These are phyloP conservation scores for Equus przewalskii DNA, from an alignment of 2,113 vertebrate genomes.

Conservation along the genomic window DNA sequence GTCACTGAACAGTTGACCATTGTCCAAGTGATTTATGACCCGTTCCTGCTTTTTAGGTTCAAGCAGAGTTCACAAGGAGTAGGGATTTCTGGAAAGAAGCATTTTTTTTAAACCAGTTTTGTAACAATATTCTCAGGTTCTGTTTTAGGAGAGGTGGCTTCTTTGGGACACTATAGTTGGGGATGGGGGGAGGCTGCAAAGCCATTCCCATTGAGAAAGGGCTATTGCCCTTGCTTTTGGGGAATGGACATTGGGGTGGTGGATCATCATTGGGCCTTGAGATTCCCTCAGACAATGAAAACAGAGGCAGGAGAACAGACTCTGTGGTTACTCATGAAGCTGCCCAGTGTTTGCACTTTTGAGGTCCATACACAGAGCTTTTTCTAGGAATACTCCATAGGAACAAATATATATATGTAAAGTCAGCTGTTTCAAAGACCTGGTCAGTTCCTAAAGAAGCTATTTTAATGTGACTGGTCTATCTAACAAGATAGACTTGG, in stretches of 20 bases:
- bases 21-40: conserved; percentile 95
- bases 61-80: conserved; percentile 94
- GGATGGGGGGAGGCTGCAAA: conserved; percentile 70
- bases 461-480: conserved; percentile 35
- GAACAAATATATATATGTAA: conserved; percentile 18
- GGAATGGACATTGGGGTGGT: conserved; percentile 55
- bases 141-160: conserved; percentile 70
- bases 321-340: neutral
- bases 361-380: neutral
- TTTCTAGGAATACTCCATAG: conserved; percentile 55
- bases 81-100: conserved; percentile 91
- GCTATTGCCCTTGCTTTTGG: conserved; percentile 50
- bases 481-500: conserved; percentile 59
- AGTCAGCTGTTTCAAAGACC: conserved; percentile 51
- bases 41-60: conserved; percentile 91
- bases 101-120: conserved; percentile 81
- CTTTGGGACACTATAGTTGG: conserved; percentile 81
- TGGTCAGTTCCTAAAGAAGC: conserved; percentile 39
- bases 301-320: neutral
- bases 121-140: conserved; percentile 86
- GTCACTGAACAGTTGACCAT: conserved; percentile 93
- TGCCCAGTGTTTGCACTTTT: conserved; percentile 18
- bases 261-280: conserved; percentile 62
- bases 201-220: conserved; percentile 55
- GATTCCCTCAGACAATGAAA: conserved; percentile 70